Evolutionary conservation across 2,888 invertebrate species (phyloP), one percentile per base, ranked within the genome.

Genomic region (Ichneumoninae sp.): DNA sequence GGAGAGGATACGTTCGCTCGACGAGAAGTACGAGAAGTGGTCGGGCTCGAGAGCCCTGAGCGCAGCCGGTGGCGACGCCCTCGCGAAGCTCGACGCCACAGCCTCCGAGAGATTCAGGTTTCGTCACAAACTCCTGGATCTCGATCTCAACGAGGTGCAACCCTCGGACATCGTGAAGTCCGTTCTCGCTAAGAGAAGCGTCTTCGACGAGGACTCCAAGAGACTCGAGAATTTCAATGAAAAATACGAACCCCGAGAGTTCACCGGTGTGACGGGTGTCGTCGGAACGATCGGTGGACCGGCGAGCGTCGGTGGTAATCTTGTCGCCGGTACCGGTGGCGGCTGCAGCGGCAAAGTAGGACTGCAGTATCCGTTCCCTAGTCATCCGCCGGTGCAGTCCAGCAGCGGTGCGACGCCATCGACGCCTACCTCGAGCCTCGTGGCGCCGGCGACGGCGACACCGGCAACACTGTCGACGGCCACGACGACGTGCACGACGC

Each of bases 141-240:
- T 97, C 83, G 97, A 97, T 92, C 95, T 97, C 84, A 96, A 96
- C 90, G 96, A 97, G 91, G 95, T 97, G 82, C 97, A 98, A 92
- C 98, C 98, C 0, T 98, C 98, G 33, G 98, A 98, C 90, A 98
- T 99, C 90, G 97, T 98, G 54, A 97, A 98, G 91, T 97, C 98
- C 33, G 96, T 99, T 89, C 95, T 99, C 90, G 98, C 98, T 5
- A 98, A 98, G 93, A 96, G 97, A 86, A 98, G 98, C 74, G 98
- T 99, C 76, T 99, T 99, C 94, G 99, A 99, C 93, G 99, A 99
- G 93, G 99, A 99, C 93, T 96, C 97, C 57, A 98, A 98, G 94
- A 95, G 99, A 50, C 95, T 99, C 82, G 98, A 98, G 93, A 97
- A 97, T 90, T 96, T 97, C 81, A 95, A 96, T 92, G 96, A 98